These are phyloP conservation scores for Lepus europaeus DNA, from an alignment of 2,113 vertebrate genomes.

Conservation along the genomic window DNA sequence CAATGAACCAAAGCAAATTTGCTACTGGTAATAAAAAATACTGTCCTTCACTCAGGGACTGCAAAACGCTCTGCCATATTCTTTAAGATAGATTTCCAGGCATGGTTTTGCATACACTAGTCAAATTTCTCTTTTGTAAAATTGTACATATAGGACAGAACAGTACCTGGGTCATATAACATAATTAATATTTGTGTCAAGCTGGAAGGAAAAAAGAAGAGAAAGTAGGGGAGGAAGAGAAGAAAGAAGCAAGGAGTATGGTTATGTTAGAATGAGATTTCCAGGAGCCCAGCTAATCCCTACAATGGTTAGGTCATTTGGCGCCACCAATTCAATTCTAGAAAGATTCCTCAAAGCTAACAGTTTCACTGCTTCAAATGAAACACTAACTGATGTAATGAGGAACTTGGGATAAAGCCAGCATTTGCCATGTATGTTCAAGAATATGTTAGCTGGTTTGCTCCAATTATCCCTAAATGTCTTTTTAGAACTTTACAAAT, in stretches of 20 bases:
- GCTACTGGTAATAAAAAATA: slow-evolving; percentile 57
- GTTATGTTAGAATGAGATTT: background rate
- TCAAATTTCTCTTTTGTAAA: slow-evolving; percentile 23
- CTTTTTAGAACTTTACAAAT: slow-evolving; percentile 65
- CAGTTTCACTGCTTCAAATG: background rate
- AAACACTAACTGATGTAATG: slow-evolving; percentile 40
- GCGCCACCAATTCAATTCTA: background rate
- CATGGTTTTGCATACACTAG: slow-evolving; percentile 27
- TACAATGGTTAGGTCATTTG: background rate
- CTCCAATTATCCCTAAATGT: slow-evolving; percentile 55
- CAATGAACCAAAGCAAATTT: slow-evolving; percentile 68
- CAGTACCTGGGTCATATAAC: background rate
- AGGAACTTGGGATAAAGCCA: slow-evolving; percentile 60
- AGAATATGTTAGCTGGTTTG: slow-evolving; percentile 68
- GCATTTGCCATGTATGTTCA: slow-evolving; percentile 59
- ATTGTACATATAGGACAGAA: background rate
- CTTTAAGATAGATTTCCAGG: slow-evolving; percentile 38
- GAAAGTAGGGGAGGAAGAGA: background rate
- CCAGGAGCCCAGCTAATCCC: background rate
- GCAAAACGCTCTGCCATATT: background rate
- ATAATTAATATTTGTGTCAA: background rate
- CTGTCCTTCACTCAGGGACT: background rate
- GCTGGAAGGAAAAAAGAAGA: background rate
- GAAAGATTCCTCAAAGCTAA: background rate
- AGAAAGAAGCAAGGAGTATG: too few relatives aligned